Evolutionary conservation across 1,140 invertebrate species (phyloP), one percentile per base, ranked within the genome.

Genomic region (Pseudoatta argentina): DNA sequence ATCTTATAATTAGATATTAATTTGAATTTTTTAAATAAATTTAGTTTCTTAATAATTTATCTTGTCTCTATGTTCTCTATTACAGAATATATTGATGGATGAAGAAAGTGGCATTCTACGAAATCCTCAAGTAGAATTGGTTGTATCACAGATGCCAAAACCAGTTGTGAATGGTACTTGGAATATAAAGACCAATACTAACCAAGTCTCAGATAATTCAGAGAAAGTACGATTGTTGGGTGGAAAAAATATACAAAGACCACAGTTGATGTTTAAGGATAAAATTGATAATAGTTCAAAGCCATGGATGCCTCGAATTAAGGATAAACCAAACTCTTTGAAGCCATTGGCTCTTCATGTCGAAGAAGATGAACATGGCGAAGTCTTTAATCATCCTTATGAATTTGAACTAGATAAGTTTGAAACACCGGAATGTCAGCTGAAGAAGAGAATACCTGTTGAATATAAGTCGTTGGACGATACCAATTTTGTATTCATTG

Each of bases 241-340:
- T 14, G 97, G 97, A 2, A 97, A 97, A 92, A 97, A 98, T 93
- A 97, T 98, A 82, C 95, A 97, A 57, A 96, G 98, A 86, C 98
- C 98, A 0, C 98, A 99, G 94, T 93, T 97, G 55, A 96, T 95
- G 72, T 99, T 99, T 91, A 97, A 97, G 92, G 97, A 98, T 88
- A 97, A 97, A 91, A 96, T 99, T 57, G 98, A 99, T 93, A 99
- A 99, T 91, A 96, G 96, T 64, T 94, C 95, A 27, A 96, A 96
- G 21, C 96, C 95, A 64, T 99, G 98, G 96, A 94, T 97, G 66
- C 98, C 98, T 0, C 96, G 97, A 88, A 97, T 99, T 16, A 97
- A 96, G 66, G 96, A 98, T 16, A 99, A 99, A 95, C 98, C 98
- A 0, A 98, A 99, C 95, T 97, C 97, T 10, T 92, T 98, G 0